Percentiles rank a stretch among this genome's conserved stretches.
Evolutionary conservation across 2,113 vertebrate species (phyloP).

Genomic region (Fulica atra): DNA sequence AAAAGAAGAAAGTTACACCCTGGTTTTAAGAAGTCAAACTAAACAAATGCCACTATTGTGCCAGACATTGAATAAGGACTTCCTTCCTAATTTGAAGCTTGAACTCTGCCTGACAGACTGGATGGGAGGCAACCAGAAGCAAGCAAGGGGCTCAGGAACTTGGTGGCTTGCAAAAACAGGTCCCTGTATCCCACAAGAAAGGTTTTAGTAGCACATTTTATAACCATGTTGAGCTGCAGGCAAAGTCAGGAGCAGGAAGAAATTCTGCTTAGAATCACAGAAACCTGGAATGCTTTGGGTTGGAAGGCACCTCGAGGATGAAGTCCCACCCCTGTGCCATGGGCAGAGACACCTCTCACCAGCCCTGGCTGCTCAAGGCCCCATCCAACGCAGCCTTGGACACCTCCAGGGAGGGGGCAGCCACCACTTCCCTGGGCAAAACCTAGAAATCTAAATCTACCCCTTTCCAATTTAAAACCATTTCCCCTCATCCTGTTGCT

Average conservation of each 20-base stretch:
- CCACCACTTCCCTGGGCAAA: no score
- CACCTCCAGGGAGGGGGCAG: no score
- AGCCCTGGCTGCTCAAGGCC: no score
- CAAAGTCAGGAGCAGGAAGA: not conserved
- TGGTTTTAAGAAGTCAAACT: not conserved
- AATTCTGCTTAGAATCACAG: not conserved
- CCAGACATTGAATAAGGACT: not conserved
- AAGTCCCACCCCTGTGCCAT: no score
- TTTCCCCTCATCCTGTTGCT: no score
- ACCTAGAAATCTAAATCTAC: no score
- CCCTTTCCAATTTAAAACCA: no score
- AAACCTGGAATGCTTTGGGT: no score
- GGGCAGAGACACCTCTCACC: no score
- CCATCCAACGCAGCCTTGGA: no score
- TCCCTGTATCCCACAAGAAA: accelerated
- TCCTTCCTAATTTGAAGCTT: not conserved
- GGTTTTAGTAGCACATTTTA: not conserved
- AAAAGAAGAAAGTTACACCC: not conserved
- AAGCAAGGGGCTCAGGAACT: not conserved
- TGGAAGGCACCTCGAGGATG: no score
- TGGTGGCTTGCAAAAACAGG: accelerated
- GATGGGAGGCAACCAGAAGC: not conserved
- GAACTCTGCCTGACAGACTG: not conserved
- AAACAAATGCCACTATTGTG: not conserved
- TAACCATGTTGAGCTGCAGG: accelerated